Evolutionary conservation across 2,888 invertebrate species (phyloP).

Genomic region (Minunthozetes semirufus): DNA sequence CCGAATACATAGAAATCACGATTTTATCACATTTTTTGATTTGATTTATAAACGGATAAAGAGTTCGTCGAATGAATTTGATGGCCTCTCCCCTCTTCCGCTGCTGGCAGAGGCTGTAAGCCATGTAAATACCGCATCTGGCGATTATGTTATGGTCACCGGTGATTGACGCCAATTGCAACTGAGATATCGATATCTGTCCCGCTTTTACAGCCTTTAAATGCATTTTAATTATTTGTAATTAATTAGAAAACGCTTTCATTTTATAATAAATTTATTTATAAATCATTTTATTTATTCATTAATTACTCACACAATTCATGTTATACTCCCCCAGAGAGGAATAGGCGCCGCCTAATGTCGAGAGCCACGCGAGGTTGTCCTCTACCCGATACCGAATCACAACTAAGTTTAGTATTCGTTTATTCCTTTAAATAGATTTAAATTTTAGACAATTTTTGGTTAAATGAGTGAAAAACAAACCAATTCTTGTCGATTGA

Average conservation of each 20-base stretch:
- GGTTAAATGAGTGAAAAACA: neutral
- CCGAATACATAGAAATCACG: constrained; percentile 35
- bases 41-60: constrained; percentile 27
- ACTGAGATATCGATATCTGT: constrained; percentile 74
- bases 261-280: neutral
- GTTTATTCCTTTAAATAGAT: constrained; percentile 14
- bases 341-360: constrained; percentile 91
- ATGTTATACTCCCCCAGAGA: constrained; percentile 76
- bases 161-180: constrained; percentile 68
- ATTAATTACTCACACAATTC: constrained; percentile 47
- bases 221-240: neutral
- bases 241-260: neutral
- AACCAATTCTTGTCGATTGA: neutral
- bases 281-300: constrained; percentile 22
- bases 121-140: constrained; percentile 76
- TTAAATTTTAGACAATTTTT: neutral
- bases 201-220: constrained; percentile 76
- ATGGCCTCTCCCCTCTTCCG: constrained; percentile 48
- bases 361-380: constrained; percentile 88
- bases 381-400: constrained; percentile 46
- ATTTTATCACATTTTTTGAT: constrained; percentile 32
- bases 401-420: neutral
- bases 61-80: constrained; percentile 35
- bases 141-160: constrained; percentile 74
- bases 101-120: constrained; percentile 78